phyloP scores from a whole-genome alignment of 2,797 vertebrate genomes.

The Characodon lateralis region DNA sequence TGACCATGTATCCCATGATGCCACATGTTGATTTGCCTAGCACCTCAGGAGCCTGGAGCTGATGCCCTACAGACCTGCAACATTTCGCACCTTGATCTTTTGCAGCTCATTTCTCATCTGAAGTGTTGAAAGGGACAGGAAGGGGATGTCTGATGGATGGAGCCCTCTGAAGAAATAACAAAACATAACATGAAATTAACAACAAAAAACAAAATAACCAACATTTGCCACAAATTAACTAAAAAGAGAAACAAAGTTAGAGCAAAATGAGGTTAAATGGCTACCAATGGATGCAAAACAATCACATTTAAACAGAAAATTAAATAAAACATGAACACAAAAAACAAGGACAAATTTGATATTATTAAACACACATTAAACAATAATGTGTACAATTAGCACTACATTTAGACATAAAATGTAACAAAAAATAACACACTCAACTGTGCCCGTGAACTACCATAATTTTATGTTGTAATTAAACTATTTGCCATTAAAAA shows the following conservation, averaged over 20 bases:
- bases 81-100: too few relatives aligned
- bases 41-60: too few relatives aligned
- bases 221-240: not conserved
- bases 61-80: too few relatives aligned
- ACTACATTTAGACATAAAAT: not conserved
- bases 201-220: not conserved
- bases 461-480: not conserved
- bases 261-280: not conserved
- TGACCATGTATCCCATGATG: too few relatives aligned
- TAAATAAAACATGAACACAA: not conserved
- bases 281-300: not conserved
- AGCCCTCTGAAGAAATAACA: not conserved
- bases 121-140: too few relatives aligned
- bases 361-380: not conserved
- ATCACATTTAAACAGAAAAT: not conserved
- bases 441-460: not conserved
- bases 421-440: not conserved
- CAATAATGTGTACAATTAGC: not conserved
- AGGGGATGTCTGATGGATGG: too few relatives aligned
- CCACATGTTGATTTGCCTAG: too few relatives aligned
- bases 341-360: not conserved
- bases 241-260: not conserved
- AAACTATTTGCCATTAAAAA: not conserved
- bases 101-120: too few relatives aligned
- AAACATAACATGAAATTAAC: not conserved